These are phyloP conservation scores for Mellilla xanthometata DNA, from an alignment of 2,888 invertebrate species.

Conservation along the genomic window DNA sequence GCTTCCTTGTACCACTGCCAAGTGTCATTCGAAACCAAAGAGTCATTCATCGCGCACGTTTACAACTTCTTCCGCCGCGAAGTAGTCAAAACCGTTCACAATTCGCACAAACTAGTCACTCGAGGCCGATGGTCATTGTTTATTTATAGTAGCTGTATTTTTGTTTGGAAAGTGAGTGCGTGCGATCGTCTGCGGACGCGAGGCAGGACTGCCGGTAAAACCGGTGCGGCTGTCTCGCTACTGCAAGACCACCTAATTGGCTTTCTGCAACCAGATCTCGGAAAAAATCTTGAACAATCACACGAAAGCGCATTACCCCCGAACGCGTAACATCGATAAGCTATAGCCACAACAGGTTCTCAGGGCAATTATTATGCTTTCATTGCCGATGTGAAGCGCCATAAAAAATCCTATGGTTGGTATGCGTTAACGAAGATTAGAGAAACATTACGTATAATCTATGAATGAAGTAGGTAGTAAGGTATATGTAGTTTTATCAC, in stretches of 20 bases:
- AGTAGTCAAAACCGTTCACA: slow-evolving; percentile 36
- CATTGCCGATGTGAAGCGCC: background rate
- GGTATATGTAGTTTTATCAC: no score
- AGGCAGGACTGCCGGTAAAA: slow-evolving; percentile 40
- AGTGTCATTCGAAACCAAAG: slow-evolving; percentile 52
- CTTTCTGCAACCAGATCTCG: slow-evolving; percentile 56
- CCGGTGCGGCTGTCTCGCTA: slow-evolving; percentile 43
- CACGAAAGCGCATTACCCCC: slow-evolving; percentile 49
- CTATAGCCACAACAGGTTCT: slow-evolving; percentile 26
- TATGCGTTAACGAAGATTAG: background rate
- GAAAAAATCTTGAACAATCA: slow-evolving; percentile 54
- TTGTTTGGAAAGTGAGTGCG: slow-evolving; percentile 27
- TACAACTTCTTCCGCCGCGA: slow-evolving; percentile 37
- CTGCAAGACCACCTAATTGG: slow-evolving; percentile 43
- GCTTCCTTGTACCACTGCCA: slow-evolving; percentile 70
- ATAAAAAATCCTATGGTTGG: background rate
- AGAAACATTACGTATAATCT: no score
- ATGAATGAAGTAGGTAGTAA: no score
- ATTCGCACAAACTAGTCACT: slow-evolving; percentile 17
- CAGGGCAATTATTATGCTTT: slow-evolving; percentile 26
- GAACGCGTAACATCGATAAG: slow-evolving; percentile 7
- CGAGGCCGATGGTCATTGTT: slow-evolving; percentile 34
- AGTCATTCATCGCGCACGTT: slow-evolving; percentile 59
- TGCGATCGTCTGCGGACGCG: slow-evolving; percentile 30
- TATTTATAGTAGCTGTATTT: slow-evolving; percentile 22